Percentiles rank a stretch among this genome's conserved stretches.
phyloP scores from a whole-genome alignment of 2,888 invertebrate species.

The Cheilosia vernalis region DNA sequence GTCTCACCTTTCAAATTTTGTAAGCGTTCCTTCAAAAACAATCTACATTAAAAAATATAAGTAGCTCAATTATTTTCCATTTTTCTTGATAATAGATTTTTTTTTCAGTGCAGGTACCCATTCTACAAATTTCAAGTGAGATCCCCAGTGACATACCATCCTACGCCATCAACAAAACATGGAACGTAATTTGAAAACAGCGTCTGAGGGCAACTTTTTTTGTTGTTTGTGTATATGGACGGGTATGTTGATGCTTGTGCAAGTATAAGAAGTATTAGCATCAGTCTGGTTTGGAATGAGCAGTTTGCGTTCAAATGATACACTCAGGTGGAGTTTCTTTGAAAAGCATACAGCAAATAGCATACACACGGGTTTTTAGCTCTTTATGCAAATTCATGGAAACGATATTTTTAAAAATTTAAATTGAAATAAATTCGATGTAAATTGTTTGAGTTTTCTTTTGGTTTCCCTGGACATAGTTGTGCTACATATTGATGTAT shows the following conservation, averaged over 20 bases:
- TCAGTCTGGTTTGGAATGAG: constrained; percentile 53
- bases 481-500: not conserved
- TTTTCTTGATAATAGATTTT: no score
- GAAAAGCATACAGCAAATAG: no score
- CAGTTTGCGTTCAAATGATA: constrained; percentile 58
- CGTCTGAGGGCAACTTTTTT: constrained; percentile 44
- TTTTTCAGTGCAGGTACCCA: constrained; percentile 55
- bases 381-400: constrained; percentile 36
- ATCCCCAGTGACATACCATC: constrained; percentile 21
- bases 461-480: not conserved
- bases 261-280: constrained; percentile 52
- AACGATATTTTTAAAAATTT: constrained; percentile 36
- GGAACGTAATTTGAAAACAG: constrained; percentile 50
- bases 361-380: not conserved
- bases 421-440: constrained; percentile 58
- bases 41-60: no score
- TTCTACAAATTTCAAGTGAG: constrained; percentile 13
- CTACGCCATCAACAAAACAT: constrained; percentile 26
- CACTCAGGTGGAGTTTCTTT: constrained; percentile 42
- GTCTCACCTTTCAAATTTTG: no score
- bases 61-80: no score
- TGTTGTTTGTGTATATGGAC: constrained; percentile 3
- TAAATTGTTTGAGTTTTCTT: constrained; percentile 38
- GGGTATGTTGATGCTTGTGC: constrained; percentile 27
- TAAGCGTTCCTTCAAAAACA: no score